Evolutionary conservation across 2,888 invertebrate species (phyloP).

Genomic region (Nasonovia ribisnigri): DNA sequence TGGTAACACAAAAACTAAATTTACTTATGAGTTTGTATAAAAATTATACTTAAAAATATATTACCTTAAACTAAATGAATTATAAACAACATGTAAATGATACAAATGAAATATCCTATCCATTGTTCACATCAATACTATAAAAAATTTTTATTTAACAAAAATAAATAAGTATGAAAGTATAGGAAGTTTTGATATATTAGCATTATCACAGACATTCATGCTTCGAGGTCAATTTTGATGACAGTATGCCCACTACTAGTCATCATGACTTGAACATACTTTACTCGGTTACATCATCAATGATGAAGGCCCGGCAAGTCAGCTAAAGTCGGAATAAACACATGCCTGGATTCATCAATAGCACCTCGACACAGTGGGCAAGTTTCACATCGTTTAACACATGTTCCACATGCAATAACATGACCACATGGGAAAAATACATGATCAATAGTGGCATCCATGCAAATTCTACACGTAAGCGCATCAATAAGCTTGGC

Average conservation of each 20-base stretch:
- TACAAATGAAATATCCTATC: slow-evolving; percentile 22
- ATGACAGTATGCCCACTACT: background rate
- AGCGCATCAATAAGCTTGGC: slow-evolving; percentile 77
- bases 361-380: slow-evolving; percentile 83
- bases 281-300: background rate
- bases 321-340: slow-evolving; percentile 73
- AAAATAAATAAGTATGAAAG: slow-evolving; percentile 63
- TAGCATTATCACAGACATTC: slow-evolving; percentile 61
- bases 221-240: slow-evolving; percentile 11
- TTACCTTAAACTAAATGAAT: slow-evolving; percentile 40
- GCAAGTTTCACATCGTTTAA: slow-evolving; percentile 80
- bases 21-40: slow-evolving; percentile 8
- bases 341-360: slow-evolving; percentile 79
- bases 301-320: slow-evolving; percentile 52
- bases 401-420: slow-evolving; percentile 84
- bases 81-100: slow-evolving; percentile 36
- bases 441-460: slow-evolving; percentile 83
- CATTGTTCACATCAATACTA: slow-evolving; percentile 42
- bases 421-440: slow-evolving; percentile 92
- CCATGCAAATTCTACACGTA: slow-evolving; percentile 91
- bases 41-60: slow-evolving; percentile 50
- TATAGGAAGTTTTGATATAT: slow-evolving; percentile 62
- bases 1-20: slow-evolving; percentile 52
- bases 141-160: slow-evolving; percentile 21
- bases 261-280: background rate